Percentiles rank a stretch among this genome's conserved stretches.
phyloP scores from a whole-genome alignment of 2,888 invertebrate species.

The Hirtodrosophila histrioides region DNA sequence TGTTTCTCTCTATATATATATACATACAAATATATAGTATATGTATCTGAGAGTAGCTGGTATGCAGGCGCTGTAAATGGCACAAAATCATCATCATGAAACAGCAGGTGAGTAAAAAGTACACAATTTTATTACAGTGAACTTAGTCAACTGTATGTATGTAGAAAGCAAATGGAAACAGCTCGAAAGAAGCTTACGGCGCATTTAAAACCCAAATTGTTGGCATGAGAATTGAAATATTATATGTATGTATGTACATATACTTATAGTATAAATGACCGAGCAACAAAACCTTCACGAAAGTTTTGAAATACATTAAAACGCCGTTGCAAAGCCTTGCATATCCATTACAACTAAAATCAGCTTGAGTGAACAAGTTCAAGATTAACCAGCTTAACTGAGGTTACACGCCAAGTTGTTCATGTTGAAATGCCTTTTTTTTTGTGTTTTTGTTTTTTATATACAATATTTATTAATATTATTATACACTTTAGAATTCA shows the following conservation, averaged over 20 bases:
- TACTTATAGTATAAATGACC: too few species aligned
- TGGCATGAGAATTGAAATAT: constrained; percentile 19
- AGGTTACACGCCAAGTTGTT: too few species aligned
- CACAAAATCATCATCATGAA: constrained; percentile 19
- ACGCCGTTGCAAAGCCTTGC: constrained; percentile 6
- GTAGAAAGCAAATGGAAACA: constrained; percentile 38
- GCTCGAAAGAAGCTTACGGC: constrained; percentile 26
- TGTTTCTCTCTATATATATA: too few species aligned
- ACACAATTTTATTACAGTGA: constrained; percentile 36
- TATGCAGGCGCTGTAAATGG: constrained; percentile 6
- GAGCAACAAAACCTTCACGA: constrained; percentile 43
- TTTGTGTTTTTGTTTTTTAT: too few species aligned
- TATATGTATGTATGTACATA: constrained; percentile 18
- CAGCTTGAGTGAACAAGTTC: constrained; percentile 24
- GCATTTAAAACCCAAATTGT: constrained; percentile 11
- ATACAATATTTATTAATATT: too few species aligned
- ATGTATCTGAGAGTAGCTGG: too few species aligned
- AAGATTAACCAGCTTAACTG: constrained; percentile 26
- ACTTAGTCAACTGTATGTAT: constrained; percentile 72
- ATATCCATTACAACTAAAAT: constrained; percentile 32
- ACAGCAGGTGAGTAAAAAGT: constrained; percentile 8
- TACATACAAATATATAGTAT: too few species aligned
- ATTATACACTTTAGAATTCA: too few species aligned
- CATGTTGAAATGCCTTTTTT: too few species aligned
- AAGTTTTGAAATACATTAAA: constrained; percentile 55